These are phyloP conservation scores for Champsocephalus gunnari DNA, from an alignment of 2,797 vertebrate species.

Conservation along the genomic window DNA sequence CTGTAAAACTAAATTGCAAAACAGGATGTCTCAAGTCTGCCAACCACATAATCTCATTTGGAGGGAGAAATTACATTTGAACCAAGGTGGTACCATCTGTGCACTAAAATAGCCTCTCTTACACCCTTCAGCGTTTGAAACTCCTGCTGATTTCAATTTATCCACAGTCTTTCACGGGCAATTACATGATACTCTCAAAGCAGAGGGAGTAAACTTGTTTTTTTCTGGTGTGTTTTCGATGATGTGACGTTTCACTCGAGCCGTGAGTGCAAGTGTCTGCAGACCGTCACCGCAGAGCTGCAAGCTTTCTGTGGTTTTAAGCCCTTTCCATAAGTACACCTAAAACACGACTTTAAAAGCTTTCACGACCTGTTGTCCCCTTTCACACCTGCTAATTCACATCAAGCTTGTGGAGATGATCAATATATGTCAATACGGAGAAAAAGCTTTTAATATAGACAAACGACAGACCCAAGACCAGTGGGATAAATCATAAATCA, in stretches of 20 bases:
- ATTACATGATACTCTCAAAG: conserved; percentile 27
- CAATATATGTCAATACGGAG: background rate
- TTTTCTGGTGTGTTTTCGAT: conserved; percentile 36
- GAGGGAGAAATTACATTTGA: conserved; percentile 38
- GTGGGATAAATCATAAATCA: background rate
- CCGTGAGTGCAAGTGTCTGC: background rate
- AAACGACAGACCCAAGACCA: background rate
- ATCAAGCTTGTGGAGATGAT: background rate
- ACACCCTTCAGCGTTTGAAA: conserved; percentile 16
- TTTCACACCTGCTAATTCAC: background rate
- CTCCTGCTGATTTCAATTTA: conserved; percentile 34
- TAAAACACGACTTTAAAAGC: conserved; percentile 39
- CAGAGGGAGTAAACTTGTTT: conserved; percentile 35
- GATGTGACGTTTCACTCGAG: conserved; percentile 37
- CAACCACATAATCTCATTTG: conserved; percentile 41
- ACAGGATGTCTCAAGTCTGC: conserved; percentile 42
- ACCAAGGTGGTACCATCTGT: conserved; percentile 38
- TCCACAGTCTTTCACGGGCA: conserved; percentile 35
- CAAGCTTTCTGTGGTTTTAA: conserved; percentile 16
- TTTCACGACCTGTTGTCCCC: conserved; percentile 28
- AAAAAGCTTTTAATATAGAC: background rate
- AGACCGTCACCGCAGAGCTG: conserved; percentile 4
- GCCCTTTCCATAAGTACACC: background rate
- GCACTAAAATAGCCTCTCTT: conserved; percentile 10
- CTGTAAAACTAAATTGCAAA: conserved; percentile 48